Base-by-base conservation (phyloP, 2,888 invertebrate species). In the Epistrophe eligans region DNA sequence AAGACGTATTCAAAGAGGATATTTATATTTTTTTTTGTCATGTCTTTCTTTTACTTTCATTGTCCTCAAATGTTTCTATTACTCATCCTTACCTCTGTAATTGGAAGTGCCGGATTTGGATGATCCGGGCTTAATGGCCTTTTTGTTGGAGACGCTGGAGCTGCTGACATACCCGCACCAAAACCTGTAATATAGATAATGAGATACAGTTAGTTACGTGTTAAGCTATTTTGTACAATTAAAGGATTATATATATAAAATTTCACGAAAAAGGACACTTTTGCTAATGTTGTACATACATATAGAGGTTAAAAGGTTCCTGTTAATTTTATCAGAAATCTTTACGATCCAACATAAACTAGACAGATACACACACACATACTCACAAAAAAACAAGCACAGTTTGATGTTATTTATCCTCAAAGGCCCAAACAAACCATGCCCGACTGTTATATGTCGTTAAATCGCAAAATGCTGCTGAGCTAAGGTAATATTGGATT, bases 101-200 rank as follows among this genome's bases (percentile, higher is more conserved):
- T 95, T 87, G 95, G 95, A 91, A 95, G 93, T 57, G 95, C 95
- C 83, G 95, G 95, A 93, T 95, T 95, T 13, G 95, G 95, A 90
- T 94, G 94, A 91, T 95, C 95, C 43, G 95, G 95, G 77, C 95
- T 95, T 88, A 94, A 91, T 40, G 94, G 94, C 88, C 94, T 92
- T 89, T 94, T 93, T 55, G 94, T 94, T 77, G 94, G 94, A 58
- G 94, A 94, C 83, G 93, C 91, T 81, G 93, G 92, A 88, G 93
- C 93, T 58, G 93, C 91, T 81, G 93, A 93, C 60, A 93, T 93
- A 83, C 93, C 93, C 45, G 94, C 91, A 77, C 94, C 94, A 90
- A 94, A 94, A 90, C 94, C 94, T 94, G 90, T 40, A 88, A 79
- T 28, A 80, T 32, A 76, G 32, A 77, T 58, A 71, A 35, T 43